phyloP scores from a whole-genome alignment of 92 coral and sea anemone species.

The Palythoa grandiflora region DNA sequence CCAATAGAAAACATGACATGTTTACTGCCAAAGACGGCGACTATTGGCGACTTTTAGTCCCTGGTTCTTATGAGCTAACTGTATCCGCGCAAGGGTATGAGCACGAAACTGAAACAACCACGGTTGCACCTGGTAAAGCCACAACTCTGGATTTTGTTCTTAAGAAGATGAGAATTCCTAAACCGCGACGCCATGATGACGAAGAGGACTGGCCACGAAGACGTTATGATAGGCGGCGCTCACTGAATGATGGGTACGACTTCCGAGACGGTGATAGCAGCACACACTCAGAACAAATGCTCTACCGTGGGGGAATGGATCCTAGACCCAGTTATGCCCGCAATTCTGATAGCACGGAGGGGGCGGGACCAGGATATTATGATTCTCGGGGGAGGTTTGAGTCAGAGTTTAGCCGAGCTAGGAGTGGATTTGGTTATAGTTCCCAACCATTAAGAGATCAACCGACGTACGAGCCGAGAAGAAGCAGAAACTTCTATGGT shows the following conservation, averaged over 20 bases:
- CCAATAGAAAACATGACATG: conserved; percentile 95
- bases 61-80: conserved; percentile 97
- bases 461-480: conserved; percentile 18
- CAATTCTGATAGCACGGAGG: background rate
- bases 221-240: conserved; percentile 28
- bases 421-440: conserved; percentile 18
- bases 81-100: conserved; percentile 94
- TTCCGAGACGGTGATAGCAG: conserved; percentile 39
- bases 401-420: conserved; percentile 39
- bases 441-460: conserved; percentile 19
- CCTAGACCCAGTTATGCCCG: conserved; percentile 17
- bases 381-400: conserved; percentile 45
- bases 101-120: conserved; percentile 82
- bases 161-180: conserved; percentile 76
- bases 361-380: conserved; percentile 5
- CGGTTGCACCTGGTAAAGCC: conserved; percentile 74
- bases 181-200: conserved; percentile 76
- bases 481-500: conserved; percentile 5
- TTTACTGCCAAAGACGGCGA: conserved; percentile 94
- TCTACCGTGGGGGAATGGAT: background rate
- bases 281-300: conserved; percentile 7
- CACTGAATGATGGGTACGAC: conserved; percentile 35
- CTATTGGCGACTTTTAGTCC: conserved; percentile 96
- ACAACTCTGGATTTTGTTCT: conserved; percentile 80
- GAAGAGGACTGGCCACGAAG: conserved; percentile 84